Evolutionary conservation across 2,113 vertebrate species (phyloP).

Genomic region (Gallinago jamesoni): DNA sequence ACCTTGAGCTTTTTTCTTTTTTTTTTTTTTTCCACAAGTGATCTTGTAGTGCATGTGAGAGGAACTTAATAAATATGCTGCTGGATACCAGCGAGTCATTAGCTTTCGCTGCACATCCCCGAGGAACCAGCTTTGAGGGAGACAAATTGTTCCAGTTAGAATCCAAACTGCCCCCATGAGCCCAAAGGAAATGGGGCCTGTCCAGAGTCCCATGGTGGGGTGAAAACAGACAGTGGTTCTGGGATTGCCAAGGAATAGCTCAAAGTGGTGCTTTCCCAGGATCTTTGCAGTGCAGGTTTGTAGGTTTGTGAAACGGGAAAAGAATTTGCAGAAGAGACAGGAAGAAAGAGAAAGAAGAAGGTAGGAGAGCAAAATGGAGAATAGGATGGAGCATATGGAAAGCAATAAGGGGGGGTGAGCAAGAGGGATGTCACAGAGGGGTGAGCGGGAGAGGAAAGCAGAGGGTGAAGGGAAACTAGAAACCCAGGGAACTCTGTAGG

Average conservation of each 20-base stretch:
- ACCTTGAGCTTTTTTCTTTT: background rate
- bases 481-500: background rate
- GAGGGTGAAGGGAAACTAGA: background rate
- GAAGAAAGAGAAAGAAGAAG: background rate
- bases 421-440: background rate
- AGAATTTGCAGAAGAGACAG: background rate
- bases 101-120: background rate
- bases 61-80: background rate
- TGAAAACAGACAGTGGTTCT: background rate
- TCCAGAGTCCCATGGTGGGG: background rate
- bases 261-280: background rate
- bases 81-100: background rate
- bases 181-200: background rate
- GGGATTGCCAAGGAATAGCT: background rate
- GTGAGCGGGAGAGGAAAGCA: background rate
- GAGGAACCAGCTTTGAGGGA: background rate
- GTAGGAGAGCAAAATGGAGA: background rate
- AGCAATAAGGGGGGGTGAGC: background rate
- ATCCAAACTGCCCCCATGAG: background rate
- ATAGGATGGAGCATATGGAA: background rate
- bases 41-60: background rate
- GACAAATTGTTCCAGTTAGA: background rate
- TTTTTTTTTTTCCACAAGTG: background rate
- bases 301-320: background rate
- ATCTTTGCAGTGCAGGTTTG: background rate